Conservation (phyloP, 2,888 invertebrate genomes). For the Leptopilina myrica region DNA sequence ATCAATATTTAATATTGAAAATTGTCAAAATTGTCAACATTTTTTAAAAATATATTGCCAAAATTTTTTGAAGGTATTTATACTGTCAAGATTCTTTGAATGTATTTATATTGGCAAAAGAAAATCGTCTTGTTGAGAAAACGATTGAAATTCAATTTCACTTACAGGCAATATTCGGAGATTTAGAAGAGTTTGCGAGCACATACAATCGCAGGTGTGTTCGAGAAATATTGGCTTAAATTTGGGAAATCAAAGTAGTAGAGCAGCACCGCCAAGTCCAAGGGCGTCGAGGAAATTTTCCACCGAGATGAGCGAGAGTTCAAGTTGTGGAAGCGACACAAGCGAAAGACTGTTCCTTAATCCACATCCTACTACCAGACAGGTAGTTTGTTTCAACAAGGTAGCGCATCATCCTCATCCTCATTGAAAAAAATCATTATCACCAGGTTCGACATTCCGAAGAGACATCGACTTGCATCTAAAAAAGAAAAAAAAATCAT, state of each 20-base stretch:
- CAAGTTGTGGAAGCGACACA: constrained; percentile 84
- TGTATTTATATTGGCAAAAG: too few species aligned
- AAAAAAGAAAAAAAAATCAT: not conserved
- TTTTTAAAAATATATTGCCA: too few species aligned
- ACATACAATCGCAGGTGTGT: constrained; percentile 92
- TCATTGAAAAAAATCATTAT: constrained; percentile 52
- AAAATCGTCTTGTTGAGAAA: too few species aligned
- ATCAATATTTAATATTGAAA: too few species aligned
- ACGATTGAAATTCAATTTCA: too few species aligned
- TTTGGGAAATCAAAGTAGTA: constrained; percentile 69
- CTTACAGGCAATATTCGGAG: constrained; percentile 92
- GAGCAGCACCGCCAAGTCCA: constrained; percentile 81
- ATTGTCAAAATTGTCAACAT: too few species aligned
- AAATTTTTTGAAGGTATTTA: too few species aligned
- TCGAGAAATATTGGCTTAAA: constrained; percentile 74
- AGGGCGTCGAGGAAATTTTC: constrained; percentile 82
- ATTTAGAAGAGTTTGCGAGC: constrained; percentile 96
- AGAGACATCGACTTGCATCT: constrained; percentile 12
- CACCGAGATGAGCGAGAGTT: constrained; percentile 83
- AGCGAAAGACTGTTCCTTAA: constrained; percentile 80
- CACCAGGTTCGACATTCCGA: constrained; percentile 38
- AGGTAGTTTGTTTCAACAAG: constrained; percentile 77
- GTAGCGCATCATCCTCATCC: constrained; percentile 69
- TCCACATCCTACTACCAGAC: constrained; percentile 78
- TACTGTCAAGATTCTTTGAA: too few species aligned